Evolutionary conservation across 2,113 vertebrate genomes (phyloP).

Genomic region (Glaucomys volans): DNA sequence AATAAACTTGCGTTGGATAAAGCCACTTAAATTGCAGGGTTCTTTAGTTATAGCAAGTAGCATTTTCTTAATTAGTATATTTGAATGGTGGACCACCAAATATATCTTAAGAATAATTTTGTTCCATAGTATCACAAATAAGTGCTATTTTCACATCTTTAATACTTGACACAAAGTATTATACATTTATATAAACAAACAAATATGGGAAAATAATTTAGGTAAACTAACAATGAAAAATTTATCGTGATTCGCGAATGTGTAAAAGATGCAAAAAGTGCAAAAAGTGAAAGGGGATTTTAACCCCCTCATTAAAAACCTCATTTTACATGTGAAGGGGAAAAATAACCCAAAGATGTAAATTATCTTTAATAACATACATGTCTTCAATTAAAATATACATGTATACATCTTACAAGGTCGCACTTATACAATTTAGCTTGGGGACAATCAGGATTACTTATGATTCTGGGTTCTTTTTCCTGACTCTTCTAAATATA

Average conservation of each 20-base stretch:
- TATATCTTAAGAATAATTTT: not conserved
- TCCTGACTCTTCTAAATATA: not conserved
- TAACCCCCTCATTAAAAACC: no score
- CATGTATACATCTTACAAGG: not conserved
- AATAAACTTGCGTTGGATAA: not conserved
- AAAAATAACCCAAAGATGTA: not conserved
- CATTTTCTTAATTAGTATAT: not conserved
- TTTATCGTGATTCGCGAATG: not conserved
- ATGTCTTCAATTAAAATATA: not conserved
- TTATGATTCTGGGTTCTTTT: not conserved
- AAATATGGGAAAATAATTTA: not conserved
- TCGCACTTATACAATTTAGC: not conserved
- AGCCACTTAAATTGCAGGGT: not conserved
- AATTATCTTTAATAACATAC: not conserved
- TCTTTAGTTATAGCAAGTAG: not conserved
- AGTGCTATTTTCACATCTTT: not conserved
- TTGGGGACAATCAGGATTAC: not conserved
- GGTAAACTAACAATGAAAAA: not conserved
- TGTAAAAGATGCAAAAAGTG: not conserved
- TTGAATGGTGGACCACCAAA: not conserved
- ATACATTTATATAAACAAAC: not conserved
- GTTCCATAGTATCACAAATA: not conserved
- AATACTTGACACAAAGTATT: not conserved
- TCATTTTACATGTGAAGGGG: not conserved
- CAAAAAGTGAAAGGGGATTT: not conserved